Evolutionary conservation across 2,888 invertebrate species (phyloP), one percentile per base, ranked within the genome.

Genomic region (Drosophila demipolita): DNA sequence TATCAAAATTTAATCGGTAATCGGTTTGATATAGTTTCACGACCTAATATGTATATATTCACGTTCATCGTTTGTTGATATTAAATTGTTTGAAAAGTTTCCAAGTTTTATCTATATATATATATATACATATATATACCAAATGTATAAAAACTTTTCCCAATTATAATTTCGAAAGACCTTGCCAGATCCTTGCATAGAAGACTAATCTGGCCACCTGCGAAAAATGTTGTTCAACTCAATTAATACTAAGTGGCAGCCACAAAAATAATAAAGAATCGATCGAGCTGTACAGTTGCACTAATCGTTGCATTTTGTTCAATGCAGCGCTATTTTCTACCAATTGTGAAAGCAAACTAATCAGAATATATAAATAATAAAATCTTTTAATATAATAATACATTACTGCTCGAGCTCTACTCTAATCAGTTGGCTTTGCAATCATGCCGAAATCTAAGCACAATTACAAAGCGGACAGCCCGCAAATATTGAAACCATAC

Each of bases 391-490:
- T 17, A 29, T 5, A 8, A n/a, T 23, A 3, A 15, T n/a, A 26
- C 17, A 11, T 55, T 55, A n/a, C 7, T 35, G 7, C 9, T 11
- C 11, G 1, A 12, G 0, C 0, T n/a, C 2, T 15, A 58, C 23
- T n/a, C 6, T 5, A 12, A 17, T 35, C 35, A 12, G 29, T 35
- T 8, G 17, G 1, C 2, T 12, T 7, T 3, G 11, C 17, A 23
- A 58, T 12, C 15, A 77, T 71, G 64, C 38, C 64, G 2, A 23
- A 45, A 40, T 15, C 4, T 1, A 76, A 54, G 8, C 1, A 6
- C 2, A n/a, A 23, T 1, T 5, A 3, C 26, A 54, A 38, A 6
- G 17, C 23, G 9, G 40, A n/a, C 3, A 38, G 33, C 12, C 29
- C 32, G 0, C 7, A 20, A 0, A 3, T 8, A 1, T 29, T 12